Base-by-base conservation (phyloP, 2,113 vertebrate genomes). In the Galemys pyrenaicus region DNA sequence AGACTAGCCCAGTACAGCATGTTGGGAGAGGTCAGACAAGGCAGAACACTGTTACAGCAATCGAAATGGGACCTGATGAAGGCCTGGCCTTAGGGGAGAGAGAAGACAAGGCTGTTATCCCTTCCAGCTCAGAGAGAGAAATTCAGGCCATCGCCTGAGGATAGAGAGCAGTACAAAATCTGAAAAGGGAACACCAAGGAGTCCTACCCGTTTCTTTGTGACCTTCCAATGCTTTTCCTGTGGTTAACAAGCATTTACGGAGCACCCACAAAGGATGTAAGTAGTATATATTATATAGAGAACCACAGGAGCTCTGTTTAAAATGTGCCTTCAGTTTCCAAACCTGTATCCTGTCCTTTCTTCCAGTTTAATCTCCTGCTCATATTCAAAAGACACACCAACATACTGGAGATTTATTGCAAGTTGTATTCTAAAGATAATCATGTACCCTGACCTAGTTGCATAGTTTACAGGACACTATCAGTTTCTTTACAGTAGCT, bases 401-500 rank as follows among this genome's bases (percentile, higher is more conserved):
- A 77, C 79, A 87, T 77, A 44, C 0, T 37, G 2, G 11, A 79
- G 84, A 88, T 60, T 70, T 71, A n/a, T 64, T 94, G 94, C 85
- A 44, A 77, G 71, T 94, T 68, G 87, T 60, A 79, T 85, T 89
- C 80, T 82, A 41, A 60, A 75, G 39, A 92, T 60, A 73, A 81
- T 49, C 64, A 67, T 9, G 32, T 44, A 87, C 49, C 32, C 41
- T 95, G 87, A 94, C 77, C 83, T 68, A 85, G 30, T 24, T 91
- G 67, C 80, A 71, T 22, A 78, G 92, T 95, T 64, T 94, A 87
- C 44, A 93, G 95, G 71, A 84, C 39, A 94, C 58, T 94, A 96
- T 64, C 12, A 82, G 89, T 95, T 97, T 97, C 90, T 92, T 97
- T 96, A 96, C 41, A 94, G 95, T 86, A 89, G 95, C 85, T 95